Evolutionary conservation across 2,113 vertebrate species (phyloP), one percentile per base, ranked within the genome.

Genomic region (Mesoclemmys tuberculata): DNA sequence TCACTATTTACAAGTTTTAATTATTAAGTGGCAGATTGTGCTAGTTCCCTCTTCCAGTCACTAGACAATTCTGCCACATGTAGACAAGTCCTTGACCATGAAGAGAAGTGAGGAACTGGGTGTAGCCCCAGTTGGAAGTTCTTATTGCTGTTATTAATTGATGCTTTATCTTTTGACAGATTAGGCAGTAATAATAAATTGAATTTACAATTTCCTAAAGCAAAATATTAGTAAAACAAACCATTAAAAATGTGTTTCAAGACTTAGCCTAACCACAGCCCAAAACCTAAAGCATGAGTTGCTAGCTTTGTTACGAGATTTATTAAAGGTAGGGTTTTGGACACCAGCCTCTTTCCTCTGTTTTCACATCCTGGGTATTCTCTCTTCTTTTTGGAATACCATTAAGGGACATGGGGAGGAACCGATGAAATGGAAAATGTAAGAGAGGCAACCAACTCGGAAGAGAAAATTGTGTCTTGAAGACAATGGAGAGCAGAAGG

Each of bases 371-470:
- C 75, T 90, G 12, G 82, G 49, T 55, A 5, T n/a, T 27, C 16
- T 38, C 3, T 41, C n/a, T 38, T 89, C 26, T 11, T 49, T 14
- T 80, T 82, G 58, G 12, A 61, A 61, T 12, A 61, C 29, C 27
- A 38, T 2, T 56, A 77, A 19, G 2, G 4, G 78, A 90, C 79
- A 83, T 35, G 14, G 2, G 24, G 58, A 12, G 0, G 12, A 38
- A 3, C 55, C 12, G 3, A 31, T 0, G 3, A 2, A 1, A 3
- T 48, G 68, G 82, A 55, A 18, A 1, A 1, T 54, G 6, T 4
- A 74, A 79, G 68, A 0, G 2, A 3, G n/a, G 68, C 2, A 82
- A 2, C 2, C 64, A 68, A 87, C 51, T 46, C 22, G 87, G 22
- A 71, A 89, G 71, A 82, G 0, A 75, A 52, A 5, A 85, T 31